Base-by-base conservation (phyloP, 2,113 vertebrate species). In the Neotoma lepida region DNA sequence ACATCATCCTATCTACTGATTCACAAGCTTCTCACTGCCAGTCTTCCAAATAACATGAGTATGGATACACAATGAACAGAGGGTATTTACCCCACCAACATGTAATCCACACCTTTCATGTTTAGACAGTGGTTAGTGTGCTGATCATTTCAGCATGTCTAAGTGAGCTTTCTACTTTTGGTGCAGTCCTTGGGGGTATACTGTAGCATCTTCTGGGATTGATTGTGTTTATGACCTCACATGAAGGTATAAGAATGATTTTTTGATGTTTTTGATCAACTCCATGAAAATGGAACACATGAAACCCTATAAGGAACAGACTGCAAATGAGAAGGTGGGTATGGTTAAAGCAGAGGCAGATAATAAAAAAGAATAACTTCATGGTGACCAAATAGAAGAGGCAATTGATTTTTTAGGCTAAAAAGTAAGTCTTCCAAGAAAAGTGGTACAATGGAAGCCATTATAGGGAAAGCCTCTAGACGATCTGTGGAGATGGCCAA, bases 401-500 rank as follows among this genome's bases (percentile, higher is more conserved):
- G 24, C 24, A 30, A 70, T 58, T 44, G 18, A 26, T 26, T 10
- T 15, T 92, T 86, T 98, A 99, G 99, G 99, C 99, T 7, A 99
- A 99, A 98, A 98, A 95, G 90, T 99, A 99, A 97, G 95, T 86
- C 96, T 99, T 90, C 99, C 99, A 63, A 99, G 98, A 98, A 99
- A 98, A 98, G 99, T 99, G 99, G 12, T 92, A 0, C 98, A 98
- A 56, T 99, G 99, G 99, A 99, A 99, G 58, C 99, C 98, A 6
- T 98, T 99, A 96, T 89, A 98, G 96, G 99, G 99, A 95, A 99
- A 99, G 94, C 98, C 99, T 56, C 99, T 99, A 74, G 94, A 98
- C 80, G 98, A 98, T 97, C 99, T 99, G 85, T 99, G 99, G 99
- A 99, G 98, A 94, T 99, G 99, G 99, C 99, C 99, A 66, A 95